phyloP scores from a whole-genome alignment of 2,888 invertebrate species.

The Silvanus unidentatus region DNA sequence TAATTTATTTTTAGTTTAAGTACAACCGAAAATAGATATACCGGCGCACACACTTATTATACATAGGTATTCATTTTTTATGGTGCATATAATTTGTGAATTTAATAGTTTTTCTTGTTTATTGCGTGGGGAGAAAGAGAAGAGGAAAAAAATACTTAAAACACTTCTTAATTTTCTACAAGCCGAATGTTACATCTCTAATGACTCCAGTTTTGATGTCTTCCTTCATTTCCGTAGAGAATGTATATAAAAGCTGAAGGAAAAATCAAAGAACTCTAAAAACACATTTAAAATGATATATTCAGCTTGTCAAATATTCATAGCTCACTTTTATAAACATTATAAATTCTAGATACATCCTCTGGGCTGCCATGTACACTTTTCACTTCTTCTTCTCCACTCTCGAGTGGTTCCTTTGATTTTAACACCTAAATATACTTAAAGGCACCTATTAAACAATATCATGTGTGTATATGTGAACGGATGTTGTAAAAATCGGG shows the following conservation, averaged over 20 bases:
- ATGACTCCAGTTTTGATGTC: background rate
- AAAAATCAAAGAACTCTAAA: constrained; percentile 5
- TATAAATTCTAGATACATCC: constrained; percentile 23
- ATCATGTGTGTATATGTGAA: constrained; percentile 3
- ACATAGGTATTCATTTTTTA: no score
- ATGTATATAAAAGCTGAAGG: background rate
- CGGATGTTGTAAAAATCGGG: constrained; percentile 30
- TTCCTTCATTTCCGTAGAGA: no score
- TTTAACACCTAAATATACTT: constrained; percentile 30
- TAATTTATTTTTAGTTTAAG: no score
- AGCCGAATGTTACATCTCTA: background rate
- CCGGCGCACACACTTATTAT: no score
- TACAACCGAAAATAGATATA: no score
- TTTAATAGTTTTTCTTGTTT: background rate
- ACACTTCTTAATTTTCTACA: no score
- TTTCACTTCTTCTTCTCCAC: no score
- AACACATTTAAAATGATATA: constrained; percentile 19
- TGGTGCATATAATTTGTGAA: no score
- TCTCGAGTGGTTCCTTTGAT: no score
- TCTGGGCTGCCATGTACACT: background rate
- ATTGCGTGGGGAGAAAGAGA: background rate
- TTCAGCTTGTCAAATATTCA: constrained; percentile 21
- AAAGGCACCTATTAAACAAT: constrained; percentile 17
- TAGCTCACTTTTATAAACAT: constrained; percentile 26
- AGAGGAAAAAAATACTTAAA: background rate